Evolutionary conservation across 2,888 invertebrate species (phyloP).

Genomic region (Cheilosia scutellata): DNA sequence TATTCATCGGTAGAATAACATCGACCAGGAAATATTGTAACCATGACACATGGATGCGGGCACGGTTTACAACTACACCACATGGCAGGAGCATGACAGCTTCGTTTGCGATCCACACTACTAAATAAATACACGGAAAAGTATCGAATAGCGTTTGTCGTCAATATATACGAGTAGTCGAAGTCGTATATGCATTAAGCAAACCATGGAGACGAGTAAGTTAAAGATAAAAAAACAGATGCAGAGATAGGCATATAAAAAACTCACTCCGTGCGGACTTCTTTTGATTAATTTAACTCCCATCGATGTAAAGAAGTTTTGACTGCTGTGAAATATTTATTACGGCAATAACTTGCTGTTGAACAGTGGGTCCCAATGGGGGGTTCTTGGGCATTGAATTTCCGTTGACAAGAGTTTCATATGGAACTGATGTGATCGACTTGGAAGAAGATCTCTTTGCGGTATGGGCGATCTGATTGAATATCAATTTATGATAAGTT

Average conservation of each 20-base stretch:
- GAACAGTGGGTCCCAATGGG: slow-evolving; percentile 3
- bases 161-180: neutral
- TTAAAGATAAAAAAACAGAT: neutral
- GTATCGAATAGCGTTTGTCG: slow-evolving; percentile 27
- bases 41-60: slow-evolving; percentile 35
- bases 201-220: neutral
- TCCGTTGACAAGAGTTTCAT: neutral
- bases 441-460: too few relatives aligned
- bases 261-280: slow-evolving; percentile 15
- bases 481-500: too few relatives aligned
- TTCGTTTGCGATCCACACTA: slow-evolving; percentile 16
- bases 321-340: slow-evolving; percentile 45
- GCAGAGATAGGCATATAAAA: neutral
- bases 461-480: too few relatives aligned
- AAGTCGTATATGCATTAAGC: neutral
- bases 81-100: slow-evolving; percentile 35
- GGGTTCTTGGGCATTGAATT: neutral
- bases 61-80: slow-evolving; percentile 4
- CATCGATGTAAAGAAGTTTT: slow-evolving; percentile 35
- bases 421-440: too few relatives aligned
- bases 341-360: neutral
- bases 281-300: slow-evolving; percentile 51
- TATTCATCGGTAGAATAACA: slow-evolving; percentile 13
- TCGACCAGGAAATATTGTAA: slow-evolving; percentile 41
- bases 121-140: slow-evolving; percentile 19